Evolutionary conservation across 2,797 vertebrate species (phyloP), one percentile per base, ranked within the genome.

Genomic region (Podarcis lilfordi): DNA sequence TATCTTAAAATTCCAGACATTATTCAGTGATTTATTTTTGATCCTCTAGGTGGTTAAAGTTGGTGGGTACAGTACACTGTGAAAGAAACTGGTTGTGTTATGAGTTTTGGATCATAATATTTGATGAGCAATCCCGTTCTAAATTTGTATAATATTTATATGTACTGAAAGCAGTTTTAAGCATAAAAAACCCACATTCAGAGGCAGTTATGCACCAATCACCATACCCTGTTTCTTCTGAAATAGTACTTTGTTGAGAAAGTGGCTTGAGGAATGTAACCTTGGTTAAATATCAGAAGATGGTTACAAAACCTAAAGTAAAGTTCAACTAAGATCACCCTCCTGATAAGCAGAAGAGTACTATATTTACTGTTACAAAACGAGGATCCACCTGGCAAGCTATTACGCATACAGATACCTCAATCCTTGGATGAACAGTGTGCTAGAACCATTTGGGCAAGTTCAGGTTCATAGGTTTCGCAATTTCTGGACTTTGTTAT

Each of bases 291-390:
- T 11, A 8, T 83, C 64, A 83, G 50, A 78, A 75, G 61, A 45
- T 75, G 10, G 29, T 89, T 85, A 64, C 68, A 74, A 75, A 85
- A 89, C 29, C n/a, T 74, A 66, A 80, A 85, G 45, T 85, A 37
- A 80, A 85, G 93, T 94, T 94, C 92, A 94, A 91, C n/a, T 86
- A 90, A 94, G 94, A 89, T 93, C 90, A n/a, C 32, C 76, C 21
- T 45, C 9, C 80, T 64, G 85, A 92, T 92, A 94, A 85, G 64
- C 8, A 2, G 17, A 1, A 0, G 0, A 0, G 91, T 32, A 21
- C 27, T 61, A 0, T 91, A 64, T 86, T 43, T 78, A 69, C n/a
- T 91, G 72, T 92, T 89, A 80, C 77, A 91, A 92, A 91, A 88
- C 86, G 76, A 5, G 55, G 1, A 0, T 82, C 55, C 84, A 66